A percentile compares a stretch with the other conserved stretches of the same genome.
Conservation (phyloP, 2,113 vertebrate species). For the Rhinoptilus africanus region DNA sequence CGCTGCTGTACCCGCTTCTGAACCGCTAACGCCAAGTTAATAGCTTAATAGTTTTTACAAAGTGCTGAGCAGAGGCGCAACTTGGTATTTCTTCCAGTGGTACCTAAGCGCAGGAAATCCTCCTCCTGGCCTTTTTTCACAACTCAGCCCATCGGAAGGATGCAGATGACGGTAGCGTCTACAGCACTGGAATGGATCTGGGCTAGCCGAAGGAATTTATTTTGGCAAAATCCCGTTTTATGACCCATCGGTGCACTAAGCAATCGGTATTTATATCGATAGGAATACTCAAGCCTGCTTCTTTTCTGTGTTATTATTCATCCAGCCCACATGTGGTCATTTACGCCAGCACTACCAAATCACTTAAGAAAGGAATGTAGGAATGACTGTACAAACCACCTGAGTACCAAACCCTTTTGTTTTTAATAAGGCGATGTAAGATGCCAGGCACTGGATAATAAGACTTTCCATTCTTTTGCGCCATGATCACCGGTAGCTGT, state of each 20-base stretch:
- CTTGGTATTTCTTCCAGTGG: neutral
- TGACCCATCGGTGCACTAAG: neutral
- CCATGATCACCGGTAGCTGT: neutral
- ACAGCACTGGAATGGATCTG: rapidly evolving
- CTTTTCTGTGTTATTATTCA: neutral
- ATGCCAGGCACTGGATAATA: neutral
- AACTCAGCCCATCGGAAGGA: neutral
- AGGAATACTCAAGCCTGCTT: neutral
- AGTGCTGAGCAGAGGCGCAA: neutral
- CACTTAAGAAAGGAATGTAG: neutral
- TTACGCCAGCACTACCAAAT: neutral
- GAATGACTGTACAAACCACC: neutral
- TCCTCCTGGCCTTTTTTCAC: neutral
- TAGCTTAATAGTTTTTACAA: neutral
- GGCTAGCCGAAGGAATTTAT: neutral
- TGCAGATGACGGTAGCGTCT: no score
- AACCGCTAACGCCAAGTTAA: neutral
- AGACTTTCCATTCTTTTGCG: neutral
- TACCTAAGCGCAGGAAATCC: neutral
- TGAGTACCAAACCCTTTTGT: neutral
- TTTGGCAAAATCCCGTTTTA: neutral
- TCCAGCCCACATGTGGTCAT: neutral
- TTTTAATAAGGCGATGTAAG: neutral
- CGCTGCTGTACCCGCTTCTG: neutral
- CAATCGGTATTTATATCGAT: neutral